Base-by-base conservation (phyloP, 2,113 vertebrate species). In the Grallaria varia region DNA sequence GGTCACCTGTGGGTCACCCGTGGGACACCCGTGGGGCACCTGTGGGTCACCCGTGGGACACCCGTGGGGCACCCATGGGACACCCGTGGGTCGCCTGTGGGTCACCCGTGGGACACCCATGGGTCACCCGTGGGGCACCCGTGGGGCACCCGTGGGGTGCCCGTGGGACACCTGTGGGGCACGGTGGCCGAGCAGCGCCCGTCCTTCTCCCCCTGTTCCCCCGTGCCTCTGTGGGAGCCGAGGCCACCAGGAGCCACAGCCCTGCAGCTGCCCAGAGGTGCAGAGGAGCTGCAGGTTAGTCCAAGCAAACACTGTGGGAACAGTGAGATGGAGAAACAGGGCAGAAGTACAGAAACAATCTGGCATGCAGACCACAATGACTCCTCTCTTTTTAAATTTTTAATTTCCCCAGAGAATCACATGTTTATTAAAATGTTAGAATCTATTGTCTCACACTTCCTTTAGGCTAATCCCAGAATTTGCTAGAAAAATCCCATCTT, bases 351-450 rank as follows among this genome's bases (percentile, higher is more conserved):
- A 92, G 85, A 76, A 95, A 30, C 59, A 37, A 60, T 90, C 87
- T 96, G 96, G 92, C 89, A 53, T 21, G 52, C 84, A 78, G 84
- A 42, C n/a, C 30, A 23, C 49, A 87, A 9, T 35, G 42, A 67
- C 63, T 73, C 72, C 55, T 67, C 75, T 75, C 86, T 90, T n/a
- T 45, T 52, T 6, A 0, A 25, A 20, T 73, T 87, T 80, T 81
- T 75, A 64, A 86, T 94, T 93, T 96, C 95, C 64, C 62, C 45
- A n/a, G 35, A 71, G 94, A 92, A 84, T 85, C 59, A n/a, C 6
- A 24, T 64, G 76, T 62, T 96, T 96, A 87, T 94, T 92, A 87
- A 97, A 94, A 84, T 40, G 64, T 83, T 87, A 68, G 94, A 91
- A 93, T 59, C 68, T 88, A 58, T 35, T 94, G 73, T 90, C 74